Conservation (phyloP, 2,888 invertebrate species). For the Perizoma affinitatum region DNA sequence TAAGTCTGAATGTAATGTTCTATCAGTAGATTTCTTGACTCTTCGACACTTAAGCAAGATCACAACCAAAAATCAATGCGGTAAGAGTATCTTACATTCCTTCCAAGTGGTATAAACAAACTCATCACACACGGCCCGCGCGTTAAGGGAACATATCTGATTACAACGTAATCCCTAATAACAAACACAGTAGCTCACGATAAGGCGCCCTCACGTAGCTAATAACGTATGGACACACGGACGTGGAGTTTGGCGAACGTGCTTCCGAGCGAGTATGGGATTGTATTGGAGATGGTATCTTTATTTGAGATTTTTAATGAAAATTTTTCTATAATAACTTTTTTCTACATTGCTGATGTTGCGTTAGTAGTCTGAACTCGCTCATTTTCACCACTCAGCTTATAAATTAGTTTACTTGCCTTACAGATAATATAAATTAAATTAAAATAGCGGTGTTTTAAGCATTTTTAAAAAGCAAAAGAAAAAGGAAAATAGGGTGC, state of each 20-base stretch:
- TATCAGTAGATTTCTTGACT: too few species aligned
- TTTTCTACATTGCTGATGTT: background rate
- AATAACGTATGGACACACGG: constrained; percentile 49
- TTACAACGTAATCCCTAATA: constrained; percentile 65
- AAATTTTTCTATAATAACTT: constrained; percentile 12
- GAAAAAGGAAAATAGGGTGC: too few species aligned
- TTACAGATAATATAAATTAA: too few species aligned
- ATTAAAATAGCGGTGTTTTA: too few species aligned
- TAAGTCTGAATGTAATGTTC: too few species aligned
- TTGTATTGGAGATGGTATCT: constrained; percentile 26
- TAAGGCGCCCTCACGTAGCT: constrained; percentile 57
- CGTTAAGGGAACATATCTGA: constrained; percentile 53
- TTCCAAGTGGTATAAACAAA: constrained; percentile 19
- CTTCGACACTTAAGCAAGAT: too few species aligned
- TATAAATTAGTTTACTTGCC: too few species aligned
- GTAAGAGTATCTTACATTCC: constrained; percentile 10
- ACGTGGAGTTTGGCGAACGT: constrained; percentile 34
- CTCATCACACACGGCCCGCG: constrained; percentile 39
- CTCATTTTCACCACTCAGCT: too few species aligned
- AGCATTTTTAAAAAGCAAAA: too few species aligned
- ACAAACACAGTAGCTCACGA: constrained; percentile 54
- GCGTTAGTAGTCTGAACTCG: background rate
- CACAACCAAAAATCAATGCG: background rate
- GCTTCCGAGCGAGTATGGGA: constrained; percentile 18
- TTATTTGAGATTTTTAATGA: constrained; percentile 27